phyloP scores from a whole-genome alignment of 2,113 vertebrate species.

The Natator depressus region DNA sequence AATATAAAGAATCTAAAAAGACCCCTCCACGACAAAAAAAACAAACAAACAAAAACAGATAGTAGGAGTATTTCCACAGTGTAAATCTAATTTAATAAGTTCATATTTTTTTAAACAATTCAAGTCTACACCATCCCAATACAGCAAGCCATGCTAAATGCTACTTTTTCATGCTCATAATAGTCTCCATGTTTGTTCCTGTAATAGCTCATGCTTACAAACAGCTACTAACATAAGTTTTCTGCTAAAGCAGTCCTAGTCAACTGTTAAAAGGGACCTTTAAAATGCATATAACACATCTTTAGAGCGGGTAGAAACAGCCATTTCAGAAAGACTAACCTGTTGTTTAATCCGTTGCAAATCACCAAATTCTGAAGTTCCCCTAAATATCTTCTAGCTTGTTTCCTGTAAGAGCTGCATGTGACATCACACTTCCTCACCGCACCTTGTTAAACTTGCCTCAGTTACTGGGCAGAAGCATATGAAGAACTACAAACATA shows the following conservation, averaged over 20 bases:
- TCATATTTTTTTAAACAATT: background rate
- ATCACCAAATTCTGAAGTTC: slow-evolving; percentile 59
- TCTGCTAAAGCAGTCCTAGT: background rate
- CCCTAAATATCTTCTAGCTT: slow-evolving; percentile 60
- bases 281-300: background rate
- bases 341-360: slow-evolving; percentile 63
- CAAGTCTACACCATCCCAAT: background rate
- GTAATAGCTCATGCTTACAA: background rate
- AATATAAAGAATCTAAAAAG: background rate
- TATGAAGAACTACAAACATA: slow-evolving; percentile 41
- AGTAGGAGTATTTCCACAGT: background rate
- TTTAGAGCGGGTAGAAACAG: background rate
- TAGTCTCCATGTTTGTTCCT: slow-evolving; percentile 22
- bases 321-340: slow-evolving; percentile 73
- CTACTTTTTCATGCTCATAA: slow-evolving; percentile 22
- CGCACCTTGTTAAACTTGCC: slow-evolving; percentile 63
- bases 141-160: slow-evolving; percentile 29
- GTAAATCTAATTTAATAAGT: background rate
- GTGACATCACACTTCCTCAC: slow-evolving; percentile 80
- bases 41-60: background rate
- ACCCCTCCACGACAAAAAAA: too few species aligned
- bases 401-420: slow-evolving; percentile 77
- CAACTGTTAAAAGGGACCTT: background rate
- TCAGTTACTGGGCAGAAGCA: slow-evolving; percentile 12
- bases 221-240: background rate